A percentile compares a stretch with the other conserved stretches of the same genome.
Conservation (phyloP, 2,888 invertebrate genomes). For the Mechanitis mazaeus region DNA sequence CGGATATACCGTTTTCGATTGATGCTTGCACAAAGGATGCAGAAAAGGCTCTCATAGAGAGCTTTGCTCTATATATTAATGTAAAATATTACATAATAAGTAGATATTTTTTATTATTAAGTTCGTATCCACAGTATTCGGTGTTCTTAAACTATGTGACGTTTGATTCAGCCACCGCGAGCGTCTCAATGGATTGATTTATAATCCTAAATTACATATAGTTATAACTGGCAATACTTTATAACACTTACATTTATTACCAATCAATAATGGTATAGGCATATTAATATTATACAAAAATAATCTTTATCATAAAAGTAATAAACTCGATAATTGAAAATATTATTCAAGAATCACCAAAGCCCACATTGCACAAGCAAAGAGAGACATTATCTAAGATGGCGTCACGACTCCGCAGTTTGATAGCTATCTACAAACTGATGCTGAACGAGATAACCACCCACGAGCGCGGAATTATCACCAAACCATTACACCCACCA, state of each 20-base stretch:
- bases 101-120: slow-evolving; percentile 3
- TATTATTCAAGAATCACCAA: neutral
- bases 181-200: slow-evolving; percentile 43
- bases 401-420: slow-evolving; percentile 68
- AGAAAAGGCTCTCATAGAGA: too few species aligned
- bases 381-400: slow-evolving; percentile 67
- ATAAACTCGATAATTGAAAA: too few species aligned
- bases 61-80: too few species aligned
- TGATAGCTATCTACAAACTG: slow-evolving; percentile 63
- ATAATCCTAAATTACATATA: slow-evolving; percentile 40
- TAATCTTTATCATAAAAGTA: too few species aligned
- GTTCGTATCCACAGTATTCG: slow-evolving; percentile 33
- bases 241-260: too few species aligned
- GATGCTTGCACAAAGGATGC: too few species aligned
- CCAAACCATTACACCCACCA: slow-evolving; percentile 49
- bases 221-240: slow-evolving; percentile 11
- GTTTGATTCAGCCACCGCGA: slow-evolving; percentile 54
- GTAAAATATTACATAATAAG: too few species aligned
- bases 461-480: slow-evolving; percentile 62
- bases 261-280: neutral
- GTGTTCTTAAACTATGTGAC: slow-evolving; percentile 56
- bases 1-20: too few species aligned
- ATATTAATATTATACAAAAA: too few species aligned
- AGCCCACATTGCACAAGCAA: slow-evolving; percentile 33
- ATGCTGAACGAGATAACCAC: slow-evolving; percentile 38